Conservation (phyloP, 2,888 invertebrate genomes). For the Aromia moschata region DNA sequence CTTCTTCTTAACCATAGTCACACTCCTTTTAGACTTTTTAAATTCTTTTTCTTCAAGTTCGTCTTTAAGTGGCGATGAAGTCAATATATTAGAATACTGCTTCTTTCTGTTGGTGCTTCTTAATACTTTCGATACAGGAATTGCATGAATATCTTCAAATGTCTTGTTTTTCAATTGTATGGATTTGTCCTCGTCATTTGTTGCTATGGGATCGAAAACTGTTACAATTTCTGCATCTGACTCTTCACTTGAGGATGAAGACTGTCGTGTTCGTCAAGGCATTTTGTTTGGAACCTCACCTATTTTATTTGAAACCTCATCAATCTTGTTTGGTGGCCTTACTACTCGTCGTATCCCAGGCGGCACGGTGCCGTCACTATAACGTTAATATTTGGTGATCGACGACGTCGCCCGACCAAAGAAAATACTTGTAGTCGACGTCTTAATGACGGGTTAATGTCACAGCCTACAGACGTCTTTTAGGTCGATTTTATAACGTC, state of each 20-base stretch:
- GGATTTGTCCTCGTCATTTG: conserved; percentile 18
- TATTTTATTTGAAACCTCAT: too few relatives aligned
- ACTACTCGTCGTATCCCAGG: too few relatives aligned
- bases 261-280: too few relatives aligned
- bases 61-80: conserved; percentile 19
- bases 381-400: too few relatives aligned
- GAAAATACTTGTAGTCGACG: too few relatives aligned
- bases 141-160: conserved; percentile 24
- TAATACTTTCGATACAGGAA: conserved; percentile 24
- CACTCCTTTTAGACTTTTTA: conserved; percentile 21
- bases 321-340: too few relatives aligned
- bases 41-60: conserved; percentile 23
- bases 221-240: conserved; percentile 9
- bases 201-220: conserved; percentile 6
- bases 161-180: conserved; percentile 25
- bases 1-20: conserved; percentile 12
- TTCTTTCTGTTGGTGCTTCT: conserved; percentile 23
- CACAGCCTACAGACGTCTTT: too few relatives aligned
- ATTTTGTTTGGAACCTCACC: too few relatives aligned
- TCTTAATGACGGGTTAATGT: too few relatives aligned
- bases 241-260: conserved; percentile 23
- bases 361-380: too few relatives aligned
- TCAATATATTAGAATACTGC: conserved; percentile 25
- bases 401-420: too few relatives aligned
- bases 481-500: too few relatives aligned